Evolutionary conservation across 2,113 vertebrate genomes (phyloP).

Genomic region (Mustela lutreola): DNA sequence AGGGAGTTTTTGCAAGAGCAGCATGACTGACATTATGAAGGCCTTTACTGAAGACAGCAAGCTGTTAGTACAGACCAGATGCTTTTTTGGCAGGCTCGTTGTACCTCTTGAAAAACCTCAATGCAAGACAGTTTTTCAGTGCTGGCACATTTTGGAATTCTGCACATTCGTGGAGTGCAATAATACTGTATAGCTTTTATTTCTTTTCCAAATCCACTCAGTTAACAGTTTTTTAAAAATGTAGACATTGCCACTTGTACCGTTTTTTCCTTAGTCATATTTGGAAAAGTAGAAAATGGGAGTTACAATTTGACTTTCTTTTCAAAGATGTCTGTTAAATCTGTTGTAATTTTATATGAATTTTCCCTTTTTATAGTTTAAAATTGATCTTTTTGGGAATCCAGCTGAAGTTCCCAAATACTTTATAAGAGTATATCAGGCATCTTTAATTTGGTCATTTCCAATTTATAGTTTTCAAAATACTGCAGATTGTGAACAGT

Average conservation of each 20-base stretch:
- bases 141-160: slow-evolving; percentile 88
- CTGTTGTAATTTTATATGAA: slow-evolving; percentile 90
- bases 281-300: slow-evolving; percentile 83
- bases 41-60: slow-evolving; percentile 97
- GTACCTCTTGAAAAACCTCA: slow-evolving; percentile 89
- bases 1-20: slow-evolving; percentile 90
- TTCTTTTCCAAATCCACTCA: slow-evolving; percentile 81
- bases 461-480: slow-evolving; percentile 88
- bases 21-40: slow-evolving; percentile 95
- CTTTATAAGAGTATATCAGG: slow-evolving; percentile 82
- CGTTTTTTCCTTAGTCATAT: slow-evolving; percentile 86
- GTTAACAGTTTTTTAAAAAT: slow-evolving; percentile 84
- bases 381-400: slow-evolving; percentile 81
- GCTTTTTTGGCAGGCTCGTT: slow-evolving; percentile 88
- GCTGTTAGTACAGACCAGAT: slow-evolving; percentile 96
- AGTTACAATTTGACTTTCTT: slow-evolving; percentile 83
- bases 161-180: slow-evolving; percentile 90
- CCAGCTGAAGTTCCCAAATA: slow-evolving; percentile 81
- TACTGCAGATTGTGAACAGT: slow-evolving; percentile 86
- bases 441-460: slow-evolving; percentile 85
- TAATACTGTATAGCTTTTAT: slow-evolving; percentile 89
- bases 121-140: slow-evolving; percentile 88
- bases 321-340: slow-evolving; percentile 86
- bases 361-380: slow-evolving; percentile 89
- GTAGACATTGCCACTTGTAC: slow-evolving; percentile 86